phyloP scores from a whole-genome alignment of 2,888 invertebrate species.

The Galerucella pusilla region DNA sequence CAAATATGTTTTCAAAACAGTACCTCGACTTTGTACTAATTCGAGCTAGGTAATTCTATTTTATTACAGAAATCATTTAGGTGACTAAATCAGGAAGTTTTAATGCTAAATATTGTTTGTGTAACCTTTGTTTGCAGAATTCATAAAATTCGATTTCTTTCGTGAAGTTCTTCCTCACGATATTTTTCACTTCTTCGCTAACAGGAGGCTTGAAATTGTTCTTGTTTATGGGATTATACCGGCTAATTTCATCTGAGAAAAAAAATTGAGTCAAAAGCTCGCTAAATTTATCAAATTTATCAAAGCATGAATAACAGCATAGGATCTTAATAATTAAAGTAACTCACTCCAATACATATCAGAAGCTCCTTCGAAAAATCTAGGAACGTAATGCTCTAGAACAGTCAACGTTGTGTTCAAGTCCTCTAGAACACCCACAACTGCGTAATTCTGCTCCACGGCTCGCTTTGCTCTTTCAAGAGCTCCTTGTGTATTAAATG shows the following conservation, averaged over 20 bases:
- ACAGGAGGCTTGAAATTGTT: conserved; percentile 91
- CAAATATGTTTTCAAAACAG: not conserved
- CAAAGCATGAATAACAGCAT: not conserved
- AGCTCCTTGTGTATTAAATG: conserved; percentile 86
- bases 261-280: not conserved
- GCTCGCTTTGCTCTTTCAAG: conserved; percentile 86
- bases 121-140: conserved; percentile 86
- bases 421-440: conserved; percentile 90
- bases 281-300: not conserved
- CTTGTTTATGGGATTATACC: conserved; percentile 82
- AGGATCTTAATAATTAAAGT: conserved; percentile 23
- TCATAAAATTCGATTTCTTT: conserved; percentile 92
- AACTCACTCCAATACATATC: conserved; percentile 82
- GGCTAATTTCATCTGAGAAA: conserved; percentile 78
- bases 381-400: conserved; percentile 86
- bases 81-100: conserved; percentile 63
- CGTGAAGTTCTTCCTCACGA: conserved; percentile 87
- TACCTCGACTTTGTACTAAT: not conserved
- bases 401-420: conserved; percentile 87
- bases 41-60: not conserved
- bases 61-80: conserved; percentile 1
- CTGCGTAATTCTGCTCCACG: conserved; percentile 88
- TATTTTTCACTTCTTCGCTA: conserved; percentile 85
- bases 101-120: conserved; percentile 81
- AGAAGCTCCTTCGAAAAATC: conserved; percentile 84